These are phyloP conservation scores for Galendromus occidentalis DNA, from an alignment of 1,140 invertebrate species.

Conservation along the genomic window DNA sequence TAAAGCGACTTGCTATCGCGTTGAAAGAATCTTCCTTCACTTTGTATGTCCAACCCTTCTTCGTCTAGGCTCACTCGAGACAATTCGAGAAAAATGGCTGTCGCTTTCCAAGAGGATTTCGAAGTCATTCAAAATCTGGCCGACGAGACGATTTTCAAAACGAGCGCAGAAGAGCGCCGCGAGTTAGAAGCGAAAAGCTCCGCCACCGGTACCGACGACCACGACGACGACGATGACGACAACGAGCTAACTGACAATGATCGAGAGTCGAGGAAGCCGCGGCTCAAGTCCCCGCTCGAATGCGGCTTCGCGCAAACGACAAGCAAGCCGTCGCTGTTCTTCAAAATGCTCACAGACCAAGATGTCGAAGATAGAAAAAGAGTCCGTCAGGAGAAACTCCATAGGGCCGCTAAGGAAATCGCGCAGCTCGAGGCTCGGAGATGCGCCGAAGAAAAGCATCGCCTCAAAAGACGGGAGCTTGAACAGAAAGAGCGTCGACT, in stretches of 20 bases:
- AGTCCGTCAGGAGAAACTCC: background rate
- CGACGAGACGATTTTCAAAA: background rate
- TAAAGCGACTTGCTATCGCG: too few species aligned
- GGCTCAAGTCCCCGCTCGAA: background rate
- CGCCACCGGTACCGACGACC: background rate
- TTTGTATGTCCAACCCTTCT: too few species aligned
- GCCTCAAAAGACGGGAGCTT: background rate
- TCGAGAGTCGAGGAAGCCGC: background rate
- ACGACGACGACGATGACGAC: background rate
- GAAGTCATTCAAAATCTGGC: background rate
- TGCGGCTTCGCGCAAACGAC: background rate
- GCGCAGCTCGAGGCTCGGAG: background rate
- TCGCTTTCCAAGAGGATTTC: constrained; percentile 5
- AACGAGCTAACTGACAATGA: background rate
- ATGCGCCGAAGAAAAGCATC: background rate
- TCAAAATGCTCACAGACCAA: background rate
- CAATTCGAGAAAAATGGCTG: background rate
- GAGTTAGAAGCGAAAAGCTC: background rate
- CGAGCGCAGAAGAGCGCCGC: too few species aligned
- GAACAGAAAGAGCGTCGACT: background rate
- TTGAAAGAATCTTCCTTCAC: too few species aligned
- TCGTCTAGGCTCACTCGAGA: too few species aligned
- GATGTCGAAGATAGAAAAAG: background rate
- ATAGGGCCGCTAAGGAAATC: background rate
- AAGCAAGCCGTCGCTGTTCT: background rate